Base-by-base conservation (phyloP, 2,113 vertebrate genomes). In the Passer montanus region DNA sequence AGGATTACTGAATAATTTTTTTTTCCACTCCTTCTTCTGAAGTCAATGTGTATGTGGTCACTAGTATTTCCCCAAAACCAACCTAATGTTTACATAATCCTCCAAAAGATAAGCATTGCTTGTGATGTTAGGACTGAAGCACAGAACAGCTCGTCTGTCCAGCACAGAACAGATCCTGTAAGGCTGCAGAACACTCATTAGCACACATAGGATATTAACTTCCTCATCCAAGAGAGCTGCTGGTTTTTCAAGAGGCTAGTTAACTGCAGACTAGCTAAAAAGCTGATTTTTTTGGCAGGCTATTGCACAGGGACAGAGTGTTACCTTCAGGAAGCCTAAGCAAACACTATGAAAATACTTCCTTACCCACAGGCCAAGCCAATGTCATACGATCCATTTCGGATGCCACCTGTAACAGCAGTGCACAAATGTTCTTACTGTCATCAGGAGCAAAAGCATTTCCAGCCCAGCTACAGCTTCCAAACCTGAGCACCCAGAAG, bases 311-410 rank as follows among this genome's bases (percentile, higher is more conserved):
- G 43, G 37, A 72, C 47, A 18, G 13, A 31, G n/a, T 2, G 30
- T 47, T 76, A 59, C 75, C 33, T 59, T 26, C 50, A 41, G 62
- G 50, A 43, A 78, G 49, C 67, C 64, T 60, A 35, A 59, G 37
- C 58, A 91, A 94, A 59, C 5, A 31, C 33, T 84, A 13, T 7
- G 63, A 53, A 86, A 84, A 83, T 60, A 39, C 27, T 23, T 86
- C 87, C 98, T 98, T 97, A 99, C 99, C 99, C 99, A 94, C 99
- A 99, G 33, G 99, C 99, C 94, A 99, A 98, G 89, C 99, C 99
- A 88, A 99, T 97, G 96, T 99, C 98, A 85, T 98, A 99, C 1
- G 98, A 98, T 53, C 99, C 98, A 94, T 98, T 99, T 95, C 98
- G 98, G 97, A 99, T 99, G 95, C 99, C 98, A 98, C 99, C 99